A percentile compares a stretch with the other conserved stretches of the same genome.
phyloP scores from a whole-genome alignment of 2,888 invertebrate species.

The Metopia argyrocephala region DNA sequence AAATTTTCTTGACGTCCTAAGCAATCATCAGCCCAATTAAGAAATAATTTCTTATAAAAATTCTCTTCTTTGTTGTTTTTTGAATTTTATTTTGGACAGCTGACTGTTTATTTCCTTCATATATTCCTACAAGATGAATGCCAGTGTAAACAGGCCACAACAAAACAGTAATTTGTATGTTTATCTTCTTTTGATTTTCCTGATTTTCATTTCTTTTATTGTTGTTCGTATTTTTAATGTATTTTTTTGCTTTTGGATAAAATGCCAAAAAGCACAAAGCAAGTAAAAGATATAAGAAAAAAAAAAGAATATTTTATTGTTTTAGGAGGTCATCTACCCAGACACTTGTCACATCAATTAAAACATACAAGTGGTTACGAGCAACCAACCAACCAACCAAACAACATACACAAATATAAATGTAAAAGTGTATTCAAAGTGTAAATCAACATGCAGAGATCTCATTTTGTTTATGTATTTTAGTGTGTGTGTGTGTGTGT shows the following conservation, averaged over 20 bases:
- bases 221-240: background rate
- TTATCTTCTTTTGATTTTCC: no score
- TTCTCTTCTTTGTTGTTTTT: no score
- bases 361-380: conserved; percentile 64
- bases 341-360: conserved; percentile 77
- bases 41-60: no score
- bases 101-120: no score
- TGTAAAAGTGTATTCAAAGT: background rate
- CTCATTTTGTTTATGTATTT: background rate
- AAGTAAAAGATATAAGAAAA: no score
- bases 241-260: conserved; percentile 19
- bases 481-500: background rate
- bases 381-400: background rate
- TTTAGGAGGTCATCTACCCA: conserved; percentile 74
- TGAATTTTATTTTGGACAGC: no score
- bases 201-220: conserved; percentile 15
- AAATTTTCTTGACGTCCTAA: no score
- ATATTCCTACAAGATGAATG: no score
- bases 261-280: conserved; percentile 31
- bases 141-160: no score
- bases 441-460: conserved; percentile 11
- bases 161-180: no score
- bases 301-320: conserved; percentile 62
- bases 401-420: background rate
- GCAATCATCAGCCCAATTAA: no score